These are phyloP conservation scores for Oenanthe oenanthe DNA, from an alignment of 2,113 vertebrate species.

Conservation along the genomic window DNA sequence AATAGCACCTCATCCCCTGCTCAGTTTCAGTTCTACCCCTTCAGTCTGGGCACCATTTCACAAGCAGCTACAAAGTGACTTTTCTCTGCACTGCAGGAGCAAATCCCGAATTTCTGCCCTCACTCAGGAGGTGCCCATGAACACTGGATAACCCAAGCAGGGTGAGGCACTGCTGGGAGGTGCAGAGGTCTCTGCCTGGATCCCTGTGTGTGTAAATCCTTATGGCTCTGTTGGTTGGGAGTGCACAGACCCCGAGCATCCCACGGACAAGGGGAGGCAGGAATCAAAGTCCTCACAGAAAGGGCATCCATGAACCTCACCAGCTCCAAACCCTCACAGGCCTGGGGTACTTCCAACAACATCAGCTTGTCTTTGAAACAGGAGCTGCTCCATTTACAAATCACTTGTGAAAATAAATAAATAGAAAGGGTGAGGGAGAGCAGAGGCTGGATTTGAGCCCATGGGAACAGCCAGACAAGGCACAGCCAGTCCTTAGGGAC, in stretches of 20 bases:
- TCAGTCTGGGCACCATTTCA: background rate
- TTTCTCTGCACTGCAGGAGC: background rate
- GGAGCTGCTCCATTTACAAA: background rate
- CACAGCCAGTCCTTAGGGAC: background rate
- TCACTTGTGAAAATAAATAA: background rate
- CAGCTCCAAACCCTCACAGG: background rate
- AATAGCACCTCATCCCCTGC: conserved; percentile 20
- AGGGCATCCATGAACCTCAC: background rate
- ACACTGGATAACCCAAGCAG: background rate
- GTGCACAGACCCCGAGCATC: background rate
- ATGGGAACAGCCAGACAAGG: background rate
- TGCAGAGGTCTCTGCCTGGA: background rate
- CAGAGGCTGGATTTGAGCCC: background rate
- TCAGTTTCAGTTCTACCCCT: background rate
- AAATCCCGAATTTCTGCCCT: background rate
- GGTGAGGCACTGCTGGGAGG: background rate
- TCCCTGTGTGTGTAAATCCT: background rate
- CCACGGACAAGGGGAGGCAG: background rate
- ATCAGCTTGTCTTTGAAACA: background rate
- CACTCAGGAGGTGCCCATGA: rapidly evolving
- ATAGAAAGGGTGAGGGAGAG: background rate
- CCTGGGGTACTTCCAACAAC: background rate
- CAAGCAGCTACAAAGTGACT: background rate
- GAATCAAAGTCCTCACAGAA: background rate
- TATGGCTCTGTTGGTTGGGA: conserved; percentile 29